phyloP scores from a whole-genome alignment of 2,797 vertebrate genomes.

The Melanotaenia parkinsoni region DNA sequence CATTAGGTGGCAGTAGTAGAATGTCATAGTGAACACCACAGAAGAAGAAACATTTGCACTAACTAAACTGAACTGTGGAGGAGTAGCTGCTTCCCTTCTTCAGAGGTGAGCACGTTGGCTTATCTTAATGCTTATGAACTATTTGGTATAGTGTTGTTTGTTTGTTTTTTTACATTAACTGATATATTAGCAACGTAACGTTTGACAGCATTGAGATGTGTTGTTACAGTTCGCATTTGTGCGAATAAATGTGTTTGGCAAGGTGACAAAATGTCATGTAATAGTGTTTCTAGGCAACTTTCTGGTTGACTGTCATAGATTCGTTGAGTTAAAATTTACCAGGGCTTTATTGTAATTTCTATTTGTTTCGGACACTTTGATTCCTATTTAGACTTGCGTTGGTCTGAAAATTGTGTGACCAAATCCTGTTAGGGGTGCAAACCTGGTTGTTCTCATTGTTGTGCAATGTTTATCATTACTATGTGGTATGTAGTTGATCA shows the following conservation, averaged over 20 bases:
- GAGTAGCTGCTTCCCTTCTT: background rate
- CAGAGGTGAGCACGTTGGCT: conserved; percentile 10
- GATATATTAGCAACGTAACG: accelerated
- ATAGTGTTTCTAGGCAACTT: background rate
- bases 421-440: background rate
- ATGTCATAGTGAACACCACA: background rate
- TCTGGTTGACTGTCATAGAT: background rate
- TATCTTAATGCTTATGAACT: accelerated
- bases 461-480: too few relatives aligned
- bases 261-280: conserved; percentile 6
- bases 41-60: conserved; percentile 7
- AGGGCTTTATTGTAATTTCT: background rate
- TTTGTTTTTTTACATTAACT: too few relatives aligned
- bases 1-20: conserved; percentile 42
- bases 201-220: too few relatives aligned
- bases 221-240: background rate
- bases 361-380: too few relatives aligned
- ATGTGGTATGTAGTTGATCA: background rate
- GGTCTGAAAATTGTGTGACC: background rate
- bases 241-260: background rate
- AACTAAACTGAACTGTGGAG: conserved; percentile 7
- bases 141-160: background rate
- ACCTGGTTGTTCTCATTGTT: too few relatives aligned
- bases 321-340: background rate
- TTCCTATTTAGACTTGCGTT: background rate